Evolutionary conservation across 1,140 invertebrate species (phyloP).

Genomic region (Rhopalosiphum padi): DNA sequence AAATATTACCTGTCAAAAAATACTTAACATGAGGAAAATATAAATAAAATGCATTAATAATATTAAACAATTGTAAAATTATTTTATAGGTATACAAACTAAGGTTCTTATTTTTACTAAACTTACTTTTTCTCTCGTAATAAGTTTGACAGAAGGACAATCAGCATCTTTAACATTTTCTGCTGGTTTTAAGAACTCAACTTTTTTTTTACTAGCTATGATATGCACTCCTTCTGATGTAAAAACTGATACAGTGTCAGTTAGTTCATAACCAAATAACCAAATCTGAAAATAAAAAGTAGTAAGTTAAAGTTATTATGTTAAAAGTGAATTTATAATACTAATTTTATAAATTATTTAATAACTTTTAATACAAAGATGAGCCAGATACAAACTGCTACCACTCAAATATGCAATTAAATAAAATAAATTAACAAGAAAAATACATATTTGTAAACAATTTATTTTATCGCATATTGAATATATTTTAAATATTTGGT

Average conservation of each 20-base stretch:
- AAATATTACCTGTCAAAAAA: background rate
- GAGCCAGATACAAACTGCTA: background rate
- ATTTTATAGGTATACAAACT: background rate
- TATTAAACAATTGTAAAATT: no score
- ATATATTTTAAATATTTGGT: no score
- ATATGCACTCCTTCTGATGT: constrained; percentile 86
- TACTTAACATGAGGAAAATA: background rate
- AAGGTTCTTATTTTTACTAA: background rate
- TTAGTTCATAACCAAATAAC: constrained; percentile 96
- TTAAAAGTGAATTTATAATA: background rate
- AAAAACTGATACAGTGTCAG: constrained; percentile 93
- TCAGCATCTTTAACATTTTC: constrained; percentile 87
- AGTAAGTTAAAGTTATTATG: background rate
- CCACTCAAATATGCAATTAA: background rate
- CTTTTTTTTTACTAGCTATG: constrained; percentile 96
- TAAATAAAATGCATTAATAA: no score
- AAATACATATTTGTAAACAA: background rate
- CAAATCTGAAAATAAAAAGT: constrained; percentile 74
- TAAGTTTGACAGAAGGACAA: constrained; percentile 83
- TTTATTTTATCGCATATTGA: no score
- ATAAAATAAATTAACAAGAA: background rate
- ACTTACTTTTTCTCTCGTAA: constrained; percentile 88
- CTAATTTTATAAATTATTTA: background rate
- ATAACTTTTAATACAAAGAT: background rate
- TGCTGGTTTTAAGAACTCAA: constrained; percentile 94